phyloP scores from a whole-genome alignment of 2,113 vertebrate genomes.

The Hippolais icterina region DNA sequence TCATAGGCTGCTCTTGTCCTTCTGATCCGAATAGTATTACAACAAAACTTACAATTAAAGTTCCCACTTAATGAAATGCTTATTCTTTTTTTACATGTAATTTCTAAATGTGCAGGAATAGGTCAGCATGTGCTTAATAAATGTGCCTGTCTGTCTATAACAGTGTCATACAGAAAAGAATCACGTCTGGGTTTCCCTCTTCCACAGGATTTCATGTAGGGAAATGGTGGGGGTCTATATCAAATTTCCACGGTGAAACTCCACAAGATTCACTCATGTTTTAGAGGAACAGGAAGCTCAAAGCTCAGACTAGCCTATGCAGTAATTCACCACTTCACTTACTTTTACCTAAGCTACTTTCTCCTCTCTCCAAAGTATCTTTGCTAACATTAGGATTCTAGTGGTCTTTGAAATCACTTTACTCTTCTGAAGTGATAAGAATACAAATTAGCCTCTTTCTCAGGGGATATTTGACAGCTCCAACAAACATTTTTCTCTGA shows the following conservation, averaged over 20 bases:
- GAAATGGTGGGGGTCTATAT: not conserved
- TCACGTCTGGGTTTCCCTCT: not conserved
- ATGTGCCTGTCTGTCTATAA: not conserved
- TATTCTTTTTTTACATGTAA: not conserved
- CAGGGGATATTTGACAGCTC: not conserved
- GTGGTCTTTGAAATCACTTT: not conserved
- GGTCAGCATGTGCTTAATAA: not conserved
- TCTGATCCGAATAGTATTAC: not conserved
- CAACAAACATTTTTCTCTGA: not conserved
- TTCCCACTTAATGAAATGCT: not conserved
- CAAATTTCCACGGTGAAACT: not conserved
- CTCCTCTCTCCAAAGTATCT: not conserved
- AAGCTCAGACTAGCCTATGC: not conserved
- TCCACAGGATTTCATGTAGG: not conserved
- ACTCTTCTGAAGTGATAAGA: not conserved
- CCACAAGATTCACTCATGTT: not conserved
- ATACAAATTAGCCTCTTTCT: not conserved
- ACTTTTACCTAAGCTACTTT: not conserved
- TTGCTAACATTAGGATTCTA: not conserved
- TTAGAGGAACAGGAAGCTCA: not conserved
- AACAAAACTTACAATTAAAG: not conserved
- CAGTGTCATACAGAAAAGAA: not conserved
- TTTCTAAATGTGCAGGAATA: not conserved
- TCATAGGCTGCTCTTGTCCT: not conserved
- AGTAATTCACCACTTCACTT: not conserved